Conservation (phyloP, 2,888 invertebrate genomes). For the Brassicogethes aeneus region DNA sequence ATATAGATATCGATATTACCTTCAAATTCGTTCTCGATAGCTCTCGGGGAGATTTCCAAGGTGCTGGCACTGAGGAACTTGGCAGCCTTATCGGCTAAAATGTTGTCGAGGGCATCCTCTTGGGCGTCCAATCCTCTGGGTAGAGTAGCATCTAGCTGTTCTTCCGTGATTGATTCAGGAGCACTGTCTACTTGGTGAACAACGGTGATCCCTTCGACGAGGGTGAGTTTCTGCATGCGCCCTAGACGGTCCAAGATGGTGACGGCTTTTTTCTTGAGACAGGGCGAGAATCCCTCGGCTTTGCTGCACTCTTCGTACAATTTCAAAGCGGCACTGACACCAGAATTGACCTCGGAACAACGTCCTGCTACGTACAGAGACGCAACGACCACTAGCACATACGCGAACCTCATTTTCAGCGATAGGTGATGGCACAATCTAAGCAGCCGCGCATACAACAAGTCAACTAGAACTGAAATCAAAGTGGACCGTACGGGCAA, state of each 20-base stretch:
- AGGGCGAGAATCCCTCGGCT: slow-evolving; percentile 58
- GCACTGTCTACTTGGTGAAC: slow-evolving; percentile 39
- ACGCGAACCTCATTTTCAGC: not conserved
- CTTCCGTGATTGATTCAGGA: slow-evolving; percentile 37
- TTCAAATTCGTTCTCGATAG: slow-evolving; percentile 30
- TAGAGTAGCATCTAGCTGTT: slow-evolving; percentile 56
- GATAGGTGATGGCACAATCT: not conserved
- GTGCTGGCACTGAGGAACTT: slow-evolving; percentile 64
- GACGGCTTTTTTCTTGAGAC: slow-evolving; percentile 71
- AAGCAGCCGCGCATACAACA: not conserved
- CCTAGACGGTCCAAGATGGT: slow-evolving; percentile 65
- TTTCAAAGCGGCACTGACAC: slow-evolving; percentile 51
- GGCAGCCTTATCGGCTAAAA: slow-evolving; percentile 61
- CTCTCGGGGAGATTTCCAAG: slow-evolving; percentile 65
- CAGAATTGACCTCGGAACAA: not conserved
- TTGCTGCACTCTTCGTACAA: slow-evolving; percentile 69
- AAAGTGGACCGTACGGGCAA: not conserved
- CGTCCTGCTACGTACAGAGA: not conserved
- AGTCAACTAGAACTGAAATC: not conserved
- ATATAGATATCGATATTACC: not conserved
- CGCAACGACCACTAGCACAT: not conserved
- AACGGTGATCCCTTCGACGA: slow-evolving; percentile 58
- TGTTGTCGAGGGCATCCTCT: slow-evolving; percentile 55
- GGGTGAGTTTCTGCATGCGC: slow-evolving; percentile 52
- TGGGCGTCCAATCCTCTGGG: slow-evolving; percentile 56